Evolutionary conservation across 2,888 invertebrate genomes (phyloP).

Genomic region (Phragmatobia fuliginosa): DNA sequence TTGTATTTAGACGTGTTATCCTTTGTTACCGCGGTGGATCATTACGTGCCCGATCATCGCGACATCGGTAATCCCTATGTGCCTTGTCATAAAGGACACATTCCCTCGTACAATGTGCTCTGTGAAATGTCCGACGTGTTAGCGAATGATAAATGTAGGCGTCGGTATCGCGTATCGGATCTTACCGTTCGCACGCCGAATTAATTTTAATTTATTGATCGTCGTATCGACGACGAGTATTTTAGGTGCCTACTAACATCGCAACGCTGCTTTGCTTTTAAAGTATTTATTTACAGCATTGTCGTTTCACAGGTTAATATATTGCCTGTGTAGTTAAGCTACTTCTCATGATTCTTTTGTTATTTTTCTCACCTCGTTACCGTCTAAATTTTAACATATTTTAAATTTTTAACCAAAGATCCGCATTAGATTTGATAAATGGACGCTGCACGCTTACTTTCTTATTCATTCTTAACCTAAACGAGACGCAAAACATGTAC

Average conservation of each 20-base stretch:
- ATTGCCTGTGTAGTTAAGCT: conserved; percentile 48
- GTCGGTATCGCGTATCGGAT: conserved; percentile 86
- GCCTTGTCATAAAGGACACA: conserved; percentile 71
- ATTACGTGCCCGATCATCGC: conserved; percentile 75
- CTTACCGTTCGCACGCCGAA: conserved; percentile 86
- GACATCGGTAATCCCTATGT: conserved; percentile 66
- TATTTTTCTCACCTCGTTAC: conserved; percentile 31
- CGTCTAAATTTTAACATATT: conserved; percentile 34
- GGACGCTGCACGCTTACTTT: conserved; percentile 25
- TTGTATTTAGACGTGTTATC: conserved; percentile 82
- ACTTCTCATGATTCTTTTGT: conserved; percentile 45
- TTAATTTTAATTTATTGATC: conserved; percentile 87
- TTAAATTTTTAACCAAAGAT: conserved; percentile 21
- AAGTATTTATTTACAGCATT: conserved; percentile 71
- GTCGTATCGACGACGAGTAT: conserved; percentile 83
- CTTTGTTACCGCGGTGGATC: conserved; percentile 77
- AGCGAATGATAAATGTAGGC: conserved; percentile 87
- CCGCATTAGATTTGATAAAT: conserved; percentile 33
- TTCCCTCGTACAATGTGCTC: conserved; percentile 68
- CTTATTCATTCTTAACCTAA: conserved; percentile 27
- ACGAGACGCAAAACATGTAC: conserved; percentile 27
- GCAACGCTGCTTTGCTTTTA: conserved; percentile 74
- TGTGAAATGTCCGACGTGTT: conserved; percentile 86
- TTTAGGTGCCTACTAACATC: conserved; percentile 81
- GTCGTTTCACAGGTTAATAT: conserved; percentile 57